phyloP scores from a whole-genome alignment of 2,888 invertebrate species.

The Trachelus troglodyta region DNA sequence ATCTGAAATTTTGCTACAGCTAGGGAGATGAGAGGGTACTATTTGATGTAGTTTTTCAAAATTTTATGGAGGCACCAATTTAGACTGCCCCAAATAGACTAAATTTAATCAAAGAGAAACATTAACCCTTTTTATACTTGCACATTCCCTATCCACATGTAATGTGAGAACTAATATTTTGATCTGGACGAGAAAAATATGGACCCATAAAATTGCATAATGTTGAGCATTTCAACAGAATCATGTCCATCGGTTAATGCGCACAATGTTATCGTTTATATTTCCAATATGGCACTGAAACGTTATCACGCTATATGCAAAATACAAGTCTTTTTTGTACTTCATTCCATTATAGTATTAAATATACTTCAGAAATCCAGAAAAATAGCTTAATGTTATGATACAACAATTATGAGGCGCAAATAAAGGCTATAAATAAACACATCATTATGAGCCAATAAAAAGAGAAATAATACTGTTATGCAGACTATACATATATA shows the following conservation, averaged over 20 bases:
- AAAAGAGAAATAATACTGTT: slow-evolving; percentile 23
- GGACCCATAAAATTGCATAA: neutral
- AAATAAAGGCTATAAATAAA: slow-evolving; percentile 23
- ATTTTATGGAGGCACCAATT: slow-evolving; percentile 13
- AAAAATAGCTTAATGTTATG: slow-evolving; percentile 41
- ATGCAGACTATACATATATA: slow-evolving; percentile 43
- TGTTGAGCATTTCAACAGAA: neutral
- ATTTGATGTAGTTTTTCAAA: slow-evolving; percentile 8
- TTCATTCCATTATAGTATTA: neutral
- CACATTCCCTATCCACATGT: slow-evolving; percentile 31
- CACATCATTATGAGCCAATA: neutral
- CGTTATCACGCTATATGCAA: slow-evolving; percentile 2
- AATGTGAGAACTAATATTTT: slow-evolving; percentile 26
- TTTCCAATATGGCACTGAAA: neutral
- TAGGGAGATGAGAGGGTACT: neutral
- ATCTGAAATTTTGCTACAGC: neutral
- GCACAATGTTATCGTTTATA: slow-evolving; percentile 14
- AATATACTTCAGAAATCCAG: neutral
- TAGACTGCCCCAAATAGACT: slow-evolving; percentile 12
- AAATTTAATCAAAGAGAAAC: slow-evolving; percentile 32
- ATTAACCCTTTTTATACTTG: slow-evolving; percentile 33
- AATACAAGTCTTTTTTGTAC: neutral
- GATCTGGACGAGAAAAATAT: neutral
- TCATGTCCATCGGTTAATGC: slow-evolving; percentile 6
- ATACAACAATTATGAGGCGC: slow-evolving; percentile 42